Evolutionary conservation across 35 echinoderm and acorn worm genomes (phyloP).

Genomic region (Holothuria glaberrima): DNA sequence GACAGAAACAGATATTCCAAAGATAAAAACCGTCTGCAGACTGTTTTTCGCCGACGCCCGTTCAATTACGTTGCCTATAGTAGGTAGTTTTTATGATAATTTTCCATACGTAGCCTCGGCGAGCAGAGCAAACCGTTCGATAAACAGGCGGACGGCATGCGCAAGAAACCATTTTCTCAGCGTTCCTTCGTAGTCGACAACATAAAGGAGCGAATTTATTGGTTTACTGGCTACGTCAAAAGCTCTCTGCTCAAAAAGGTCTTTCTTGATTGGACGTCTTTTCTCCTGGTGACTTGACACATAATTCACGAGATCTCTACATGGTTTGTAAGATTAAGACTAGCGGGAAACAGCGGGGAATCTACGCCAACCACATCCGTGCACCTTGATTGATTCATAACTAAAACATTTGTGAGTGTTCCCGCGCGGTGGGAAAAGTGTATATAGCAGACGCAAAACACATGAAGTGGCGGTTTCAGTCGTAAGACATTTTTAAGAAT

Average conservation of each 20-base stretch:
- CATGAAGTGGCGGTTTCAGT: too few species aligned
- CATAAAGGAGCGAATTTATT: slow-evolving; percentile 39
- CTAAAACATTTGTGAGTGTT: too few species aligned
- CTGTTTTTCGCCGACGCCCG: slow-evolving; percentile 18
- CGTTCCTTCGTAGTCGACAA: background rate
- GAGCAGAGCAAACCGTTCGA: background rate
- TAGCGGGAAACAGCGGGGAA: too few species aligned
- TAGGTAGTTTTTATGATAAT: slow-evolving; percentile 35
- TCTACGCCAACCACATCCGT: too few species aligned
- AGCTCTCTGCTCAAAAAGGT: background rate
- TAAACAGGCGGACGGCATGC: background rate
- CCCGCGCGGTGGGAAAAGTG: too few species aligned
- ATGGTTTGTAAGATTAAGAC: too few species aligned
- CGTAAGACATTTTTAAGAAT: too few species aligned
- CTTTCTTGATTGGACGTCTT: slow-evolving; percentile 21
- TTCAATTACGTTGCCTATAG: slow-evolving; percentile 18
- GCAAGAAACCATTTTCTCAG: background rate
- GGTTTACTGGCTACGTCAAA: slow-evolving; percentile 10
- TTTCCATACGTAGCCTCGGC: background rate
- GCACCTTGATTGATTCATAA: too few species aligned
- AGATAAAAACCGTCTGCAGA: background rate
- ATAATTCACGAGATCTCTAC: slow-evolving; percentile 1
- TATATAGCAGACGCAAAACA: too few species aligned
- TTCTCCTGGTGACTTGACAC: background rate
- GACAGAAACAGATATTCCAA: too few species aligned